These are phyloP conservation scores for Leptopterna dolabrata DNA, from an alignment of 2,888 invertebrate species.

Conservation along the genomic window DNA sequence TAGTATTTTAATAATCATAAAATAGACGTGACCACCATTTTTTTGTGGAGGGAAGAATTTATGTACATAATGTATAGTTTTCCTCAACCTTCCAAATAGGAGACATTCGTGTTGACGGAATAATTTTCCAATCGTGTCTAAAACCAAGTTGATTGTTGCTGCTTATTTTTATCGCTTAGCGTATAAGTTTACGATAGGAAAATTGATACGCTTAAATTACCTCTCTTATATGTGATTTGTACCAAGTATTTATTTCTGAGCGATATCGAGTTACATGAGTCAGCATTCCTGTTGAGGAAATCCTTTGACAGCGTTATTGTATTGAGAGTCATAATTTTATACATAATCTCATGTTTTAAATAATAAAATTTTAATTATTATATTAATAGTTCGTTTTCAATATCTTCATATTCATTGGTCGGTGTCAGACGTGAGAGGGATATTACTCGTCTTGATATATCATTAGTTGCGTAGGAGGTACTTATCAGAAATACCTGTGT, in stretches of 20 bases:
- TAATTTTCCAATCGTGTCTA: neutral
- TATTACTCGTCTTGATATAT: too few relatives aligned
- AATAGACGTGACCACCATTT: neutral
- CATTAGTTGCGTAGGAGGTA: too few relatives aligned
- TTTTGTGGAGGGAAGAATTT: neutral
- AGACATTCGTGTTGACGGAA: neutral
- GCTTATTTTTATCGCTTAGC: neutral
- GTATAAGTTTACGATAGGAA: neutral
- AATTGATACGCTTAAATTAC: conserved; percentile 14
- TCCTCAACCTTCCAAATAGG: neutral
- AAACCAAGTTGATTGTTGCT: neutral
- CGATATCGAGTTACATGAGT: neutral
- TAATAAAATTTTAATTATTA: neutral
- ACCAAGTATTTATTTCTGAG: conserved; percentile 4
- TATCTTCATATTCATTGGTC: too few relatives aligned
- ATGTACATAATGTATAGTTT: neutral
- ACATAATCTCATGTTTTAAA: neutral
- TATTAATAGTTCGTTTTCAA: neutral
- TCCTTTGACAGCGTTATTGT: neutral
- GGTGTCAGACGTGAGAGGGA: too few relatives aligned
- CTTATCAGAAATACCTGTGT: too few relatives aligned
- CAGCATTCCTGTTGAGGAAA: neutral
- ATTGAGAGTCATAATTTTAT: neutral
- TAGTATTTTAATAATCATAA: neutral
- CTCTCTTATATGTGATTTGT: conserved; percentile 24